Conservation (phyloP, 2,113 vertebrate genomes). For the Nymphicus hollandicus region DNA sequence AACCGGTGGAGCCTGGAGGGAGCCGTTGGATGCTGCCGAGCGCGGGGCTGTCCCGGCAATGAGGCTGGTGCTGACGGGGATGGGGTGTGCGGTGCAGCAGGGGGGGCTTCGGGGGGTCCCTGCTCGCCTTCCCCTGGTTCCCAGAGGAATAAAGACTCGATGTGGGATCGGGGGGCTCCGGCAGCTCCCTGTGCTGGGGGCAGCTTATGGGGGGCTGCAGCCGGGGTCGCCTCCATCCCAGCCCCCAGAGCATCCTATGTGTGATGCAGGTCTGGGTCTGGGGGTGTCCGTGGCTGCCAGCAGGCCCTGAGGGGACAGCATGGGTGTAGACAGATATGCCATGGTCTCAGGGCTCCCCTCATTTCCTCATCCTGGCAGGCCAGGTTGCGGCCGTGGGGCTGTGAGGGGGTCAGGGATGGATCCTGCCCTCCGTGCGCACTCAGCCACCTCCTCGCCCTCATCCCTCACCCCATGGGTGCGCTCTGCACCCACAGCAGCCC, state of each 20-base stretch:
- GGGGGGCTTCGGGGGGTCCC: too few species aligned
- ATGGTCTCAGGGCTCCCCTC: too few species aligned
- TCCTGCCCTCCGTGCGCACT: rapidly evolving
- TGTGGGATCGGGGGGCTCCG: not conserved
- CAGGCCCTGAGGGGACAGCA: too few species aligned
- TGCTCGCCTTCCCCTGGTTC: not conserved
- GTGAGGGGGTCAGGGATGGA: not conserved
- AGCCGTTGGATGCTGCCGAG: too few species aligned
- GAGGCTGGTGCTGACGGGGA: too few species aligned
- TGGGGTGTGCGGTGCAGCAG: too few species aligned
- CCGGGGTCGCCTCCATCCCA: not conserved
- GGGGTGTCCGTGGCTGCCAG: too few species aligned
- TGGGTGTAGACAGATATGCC: too few species aligned
- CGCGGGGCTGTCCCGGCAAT: too few species aligned
- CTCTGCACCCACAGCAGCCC: not conserved
- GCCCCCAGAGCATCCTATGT: too few species aligned
- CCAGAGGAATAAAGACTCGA: not conserved
- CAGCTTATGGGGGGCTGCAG: not conserved
- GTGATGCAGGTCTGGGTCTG: too few species aligned
- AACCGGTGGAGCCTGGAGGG: too few species aligned
- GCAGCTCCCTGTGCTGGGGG: not conserved
- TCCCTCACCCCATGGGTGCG: not conserved
- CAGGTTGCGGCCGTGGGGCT: not conserved
- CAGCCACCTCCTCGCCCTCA: not conserved
- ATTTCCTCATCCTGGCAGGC: not conserved